Conservation (phyloP, 37 sponge, comb jelly and placozoan species). For the Ianthella basta region DNA sequence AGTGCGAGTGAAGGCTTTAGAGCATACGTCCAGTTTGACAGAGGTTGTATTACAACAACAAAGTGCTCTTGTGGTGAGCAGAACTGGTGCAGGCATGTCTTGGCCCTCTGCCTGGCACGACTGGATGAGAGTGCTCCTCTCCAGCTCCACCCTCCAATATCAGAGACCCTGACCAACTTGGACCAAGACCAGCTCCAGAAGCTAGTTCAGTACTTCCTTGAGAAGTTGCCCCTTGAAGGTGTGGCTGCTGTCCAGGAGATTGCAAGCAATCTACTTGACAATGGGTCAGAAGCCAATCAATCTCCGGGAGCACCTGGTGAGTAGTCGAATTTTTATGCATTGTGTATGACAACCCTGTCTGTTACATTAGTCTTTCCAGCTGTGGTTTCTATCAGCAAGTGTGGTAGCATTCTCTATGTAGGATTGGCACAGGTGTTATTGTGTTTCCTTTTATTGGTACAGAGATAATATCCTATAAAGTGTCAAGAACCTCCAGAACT, state of each 20-base stretch:
- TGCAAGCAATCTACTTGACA: neutral
- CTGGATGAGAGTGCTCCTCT: neutral
- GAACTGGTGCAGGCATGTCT: constrained; percentile 3
- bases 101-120: neutral
- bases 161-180: neutral
- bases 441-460: no score
- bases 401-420: no score
- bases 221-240: neutral
- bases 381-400: no score
- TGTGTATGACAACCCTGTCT: no score
- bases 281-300: neutral
- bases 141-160: neutral
- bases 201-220: neutral
- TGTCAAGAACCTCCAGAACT: no score
- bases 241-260: neutral
- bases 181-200: neutral
- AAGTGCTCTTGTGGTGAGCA: neutral
- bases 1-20: neutral
- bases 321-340: no score
- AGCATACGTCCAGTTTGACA: neutral
- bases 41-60: neutral
- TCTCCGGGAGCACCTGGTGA: constrained; percentile 4
- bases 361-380: no score
- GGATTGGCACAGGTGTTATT: no score
- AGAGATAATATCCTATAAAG: no score